These are phyloP conservation scores for Cavia aperea DNA, from an alignment of 2,113 vertebrate species.

Conservation along the genomic window DNA sequence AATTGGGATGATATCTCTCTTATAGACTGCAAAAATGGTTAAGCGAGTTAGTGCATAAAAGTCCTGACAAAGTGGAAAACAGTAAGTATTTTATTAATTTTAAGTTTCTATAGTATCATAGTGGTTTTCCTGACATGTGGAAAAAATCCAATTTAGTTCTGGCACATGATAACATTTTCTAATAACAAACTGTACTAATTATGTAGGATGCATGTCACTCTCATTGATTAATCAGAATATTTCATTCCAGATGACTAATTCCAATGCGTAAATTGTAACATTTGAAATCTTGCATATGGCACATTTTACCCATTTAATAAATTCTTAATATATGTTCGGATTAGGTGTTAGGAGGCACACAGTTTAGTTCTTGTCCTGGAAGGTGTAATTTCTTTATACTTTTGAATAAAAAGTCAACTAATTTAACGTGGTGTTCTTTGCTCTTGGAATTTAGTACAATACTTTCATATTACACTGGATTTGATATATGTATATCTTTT, in stretches of 20 bases:
- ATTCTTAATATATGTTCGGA: neutral
- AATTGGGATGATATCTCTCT: conserved; percentile 1
- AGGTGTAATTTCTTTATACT: neutral
- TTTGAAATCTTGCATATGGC: neutral
- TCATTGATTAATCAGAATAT: conserved; percentile 3
- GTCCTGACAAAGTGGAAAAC: conserved; percentile 3
- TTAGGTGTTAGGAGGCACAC: neutral
- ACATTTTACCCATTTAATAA: neutral
- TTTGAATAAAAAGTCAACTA: neutral
- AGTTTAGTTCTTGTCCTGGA: neutral
- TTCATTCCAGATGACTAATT: conserved; percentile 1
- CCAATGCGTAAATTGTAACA: neutral
- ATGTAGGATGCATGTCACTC: neutral
- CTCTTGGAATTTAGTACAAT: neutral
- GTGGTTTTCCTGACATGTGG: neutral
- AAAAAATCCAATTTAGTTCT: conserved; percentile 19
- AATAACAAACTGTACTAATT: conserved; percentile 22
- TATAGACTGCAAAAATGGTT: neutral
- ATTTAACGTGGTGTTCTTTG: neutral
- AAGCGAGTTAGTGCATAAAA: neutral
- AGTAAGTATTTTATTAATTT: neutral
- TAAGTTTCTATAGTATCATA: neutral
- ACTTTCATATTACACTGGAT: neutral
- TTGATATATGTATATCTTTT: neutral
- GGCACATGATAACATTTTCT: conserved; percentile 23